Conservation (phyloP, 2,888 invertebrate species). For the Tetropium fuscum region DNA sequence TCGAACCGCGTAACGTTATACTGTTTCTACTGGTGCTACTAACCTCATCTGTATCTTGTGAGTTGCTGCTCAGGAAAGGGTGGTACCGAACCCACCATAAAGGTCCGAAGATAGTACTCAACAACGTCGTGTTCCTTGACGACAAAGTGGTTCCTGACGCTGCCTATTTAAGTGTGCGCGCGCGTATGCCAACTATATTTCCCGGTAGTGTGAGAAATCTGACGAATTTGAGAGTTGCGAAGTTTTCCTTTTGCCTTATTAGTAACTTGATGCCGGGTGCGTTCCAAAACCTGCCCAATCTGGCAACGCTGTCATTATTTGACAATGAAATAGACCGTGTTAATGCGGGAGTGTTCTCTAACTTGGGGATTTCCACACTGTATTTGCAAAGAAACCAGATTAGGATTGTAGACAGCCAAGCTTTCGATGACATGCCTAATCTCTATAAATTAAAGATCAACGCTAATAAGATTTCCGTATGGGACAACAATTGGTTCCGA, state of each 20-base stretch:
- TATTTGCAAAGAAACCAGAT: slow-evolving; percentile 48
- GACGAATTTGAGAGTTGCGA: slow-evolving; percentile 46
- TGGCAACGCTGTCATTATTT: slow-evolving; percentile 38
- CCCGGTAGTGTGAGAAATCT: slow-evolving; percentile 45
- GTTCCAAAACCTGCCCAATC: slow-evolving; percentile 42
- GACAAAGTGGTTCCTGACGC: slow-evolving; percentile 31
- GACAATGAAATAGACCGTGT: slow-evolving; percentile 46
- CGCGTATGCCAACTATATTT: slow-evolving; percentile 35
- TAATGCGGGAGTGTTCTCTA: slow-evolving; percentile 44
- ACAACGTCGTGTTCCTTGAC: slow-evolving; percentile 35
- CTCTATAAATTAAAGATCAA: slow-evolving; percentile 56
- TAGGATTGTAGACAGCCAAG: slow-evolving; percentile 41
- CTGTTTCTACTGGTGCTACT: neutral
- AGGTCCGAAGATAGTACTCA: slow-evolving; percentile 26
- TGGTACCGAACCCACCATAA: slow-evolving; percentile 39
- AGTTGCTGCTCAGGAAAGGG: slow-evolving; percentile 39
- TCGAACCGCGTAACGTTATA: neutral
- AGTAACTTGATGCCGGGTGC: slow-evolving; percentile 38
- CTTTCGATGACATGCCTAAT: slow-evolving; percentile 51
- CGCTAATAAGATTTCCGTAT: slow-evolving; percentile 52
- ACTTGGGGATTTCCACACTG: slow-evolving; percentile 35
- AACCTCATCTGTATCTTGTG: slow-evolving; percentile 5
- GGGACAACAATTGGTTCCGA: slow-evolving; percentile 58
- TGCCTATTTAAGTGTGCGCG: slow-evolving; percentile 40
- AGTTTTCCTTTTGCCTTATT: slow-evolving; percentile 38